phyloP scores from a whole-genome alignment of 1,140 invertebrate genomes.

The Aphis gossypii region DNA sequence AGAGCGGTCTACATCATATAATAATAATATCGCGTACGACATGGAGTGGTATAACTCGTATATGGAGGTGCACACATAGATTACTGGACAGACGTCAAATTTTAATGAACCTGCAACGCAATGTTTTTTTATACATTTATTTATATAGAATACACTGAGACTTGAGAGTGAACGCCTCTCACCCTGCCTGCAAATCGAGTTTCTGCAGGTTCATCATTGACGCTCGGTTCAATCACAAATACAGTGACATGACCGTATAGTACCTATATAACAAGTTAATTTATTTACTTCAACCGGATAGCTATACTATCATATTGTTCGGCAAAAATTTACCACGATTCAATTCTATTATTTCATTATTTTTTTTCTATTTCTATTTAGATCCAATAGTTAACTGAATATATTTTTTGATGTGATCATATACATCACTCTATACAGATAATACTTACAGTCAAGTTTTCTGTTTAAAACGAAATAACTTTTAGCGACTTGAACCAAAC shows the following conservation, averaged over 20 bases:
- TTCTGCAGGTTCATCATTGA: neutral
- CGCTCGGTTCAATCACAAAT: neutral
- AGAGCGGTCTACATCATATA: neutral
- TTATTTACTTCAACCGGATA: neutral
- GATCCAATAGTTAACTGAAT: neutral
- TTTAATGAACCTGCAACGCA: conserved; percentile 11
- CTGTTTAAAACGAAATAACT: neutral
- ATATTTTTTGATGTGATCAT: neutral
- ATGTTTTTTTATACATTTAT: neutral
- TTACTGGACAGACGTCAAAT: neutral
- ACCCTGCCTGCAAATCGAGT: neutral
- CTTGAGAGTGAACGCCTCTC: neutral
- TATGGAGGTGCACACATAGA: neutral
- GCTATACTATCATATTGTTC: neutral
- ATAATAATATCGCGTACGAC: neutral
- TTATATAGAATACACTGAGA: neutral
- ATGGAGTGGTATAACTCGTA: neutral
- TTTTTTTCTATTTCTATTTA: neutral
- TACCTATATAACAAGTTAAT: neutral
- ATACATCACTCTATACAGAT: neutral
- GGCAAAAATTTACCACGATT: neutral
- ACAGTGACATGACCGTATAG: neutral
- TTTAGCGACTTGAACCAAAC: neutral
- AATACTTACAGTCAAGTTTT: neutral
- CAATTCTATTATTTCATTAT: neutral